These are phyloP conservation scores for Heliocidaris tuberculata DNA, from an alignment of 35 echinoderm and acorn worm species.

Conservation along the genomic window DNA sequence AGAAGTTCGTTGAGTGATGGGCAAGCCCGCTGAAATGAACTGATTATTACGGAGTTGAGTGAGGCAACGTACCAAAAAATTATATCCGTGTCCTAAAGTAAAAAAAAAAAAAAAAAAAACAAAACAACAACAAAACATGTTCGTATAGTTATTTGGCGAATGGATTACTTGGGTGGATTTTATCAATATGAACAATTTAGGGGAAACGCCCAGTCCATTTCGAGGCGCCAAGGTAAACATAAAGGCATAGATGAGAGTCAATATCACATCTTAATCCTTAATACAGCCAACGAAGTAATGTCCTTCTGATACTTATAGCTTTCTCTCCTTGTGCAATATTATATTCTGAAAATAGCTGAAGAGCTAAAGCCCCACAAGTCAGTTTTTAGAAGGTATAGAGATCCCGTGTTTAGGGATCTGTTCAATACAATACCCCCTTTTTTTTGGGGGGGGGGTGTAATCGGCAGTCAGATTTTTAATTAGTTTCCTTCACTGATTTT, in stretches of 20 bases:
- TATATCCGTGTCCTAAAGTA: background rate
- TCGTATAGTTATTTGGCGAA: background rate
- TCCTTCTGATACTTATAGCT: background rate
- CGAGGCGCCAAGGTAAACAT: background rate
- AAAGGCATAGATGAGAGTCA: no score
- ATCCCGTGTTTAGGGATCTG: background rate
- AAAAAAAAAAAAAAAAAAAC: background rate
- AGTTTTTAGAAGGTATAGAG: background rate
- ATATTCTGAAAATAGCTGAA: background rate
- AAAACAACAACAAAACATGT: background rate
- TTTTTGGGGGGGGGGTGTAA: no score
- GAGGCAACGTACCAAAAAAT: background rate
- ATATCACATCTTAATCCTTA: no score
- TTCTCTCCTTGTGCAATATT: background rate
- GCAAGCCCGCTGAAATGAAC: background rate
- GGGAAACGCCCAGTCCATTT: background rate
- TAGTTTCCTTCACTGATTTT: no score
- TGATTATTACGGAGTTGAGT: background rate
- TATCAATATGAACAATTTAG: background rate
- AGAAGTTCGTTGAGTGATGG: background rate
- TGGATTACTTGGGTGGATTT: background rate
- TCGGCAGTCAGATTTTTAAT: background rate
- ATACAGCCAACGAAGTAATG: background rate
- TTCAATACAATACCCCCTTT: background rate
- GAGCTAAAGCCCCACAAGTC: background rate